Percentiles rank a stretch among this genome's conserved stretches.
These are phyloP conservation scores for Petrolisthes cinctipes DNA, from an alignment of 2,888 invertebrate species.

Conservation along the genomic window DNA sequence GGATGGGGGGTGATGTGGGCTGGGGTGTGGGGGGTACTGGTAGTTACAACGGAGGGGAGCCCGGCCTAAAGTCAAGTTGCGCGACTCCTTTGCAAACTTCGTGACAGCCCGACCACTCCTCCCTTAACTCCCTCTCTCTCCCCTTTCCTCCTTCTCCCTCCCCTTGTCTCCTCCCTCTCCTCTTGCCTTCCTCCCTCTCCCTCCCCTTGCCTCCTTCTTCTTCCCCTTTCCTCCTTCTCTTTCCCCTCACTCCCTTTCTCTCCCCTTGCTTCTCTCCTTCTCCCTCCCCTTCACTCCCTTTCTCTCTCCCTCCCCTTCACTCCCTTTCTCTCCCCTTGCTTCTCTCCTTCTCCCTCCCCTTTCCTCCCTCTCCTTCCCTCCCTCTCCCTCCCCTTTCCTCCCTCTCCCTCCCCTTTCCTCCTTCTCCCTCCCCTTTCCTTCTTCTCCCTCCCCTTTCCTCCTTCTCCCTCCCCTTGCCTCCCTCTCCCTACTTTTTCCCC, in stretches of 20 bases:
- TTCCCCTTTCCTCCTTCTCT: neutral
- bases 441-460: too few relatives aligned
- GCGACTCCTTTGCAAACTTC: slow-evolving; percentile 37
- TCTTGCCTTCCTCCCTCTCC: neutral
- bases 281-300: too few relatives aligned
- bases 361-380: neutral
- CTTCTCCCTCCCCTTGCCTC: neutral
- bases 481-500: neutral
- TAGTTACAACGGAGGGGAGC: slow-evolving; percentile 41
- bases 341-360: too few relatives aligned
- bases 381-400: neutral
- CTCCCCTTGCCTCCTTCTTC: neutral
- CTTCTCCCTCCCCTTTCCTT: too few relatives aligned
- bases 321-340: too few relatives aligned
- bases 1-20: slow-evolving; percentile 1
- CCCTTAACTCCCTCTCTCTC: neutral
- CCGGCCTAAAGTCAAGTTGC: slow-evolving; percentile 21
- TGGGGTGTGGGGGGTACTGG: slow-evolving; percentile 18
- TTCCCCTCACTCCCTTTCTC: slow-evolving; percentile 16
- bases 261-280: too few relatives aligned
- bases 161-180: neutral
- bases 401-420: slow-evolving; percentile 6
- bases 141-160: neutral
- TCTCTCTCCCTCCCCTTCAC: too few relatives aligned
- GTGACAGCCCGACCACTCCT: slow-evolving; percentile 24